Evolutionary conservation across 1,140 invertebrate genomes (phyloP), one percentile per base, ranked within the genome.

Genomic region (Pogonus chalceus): DNA sequence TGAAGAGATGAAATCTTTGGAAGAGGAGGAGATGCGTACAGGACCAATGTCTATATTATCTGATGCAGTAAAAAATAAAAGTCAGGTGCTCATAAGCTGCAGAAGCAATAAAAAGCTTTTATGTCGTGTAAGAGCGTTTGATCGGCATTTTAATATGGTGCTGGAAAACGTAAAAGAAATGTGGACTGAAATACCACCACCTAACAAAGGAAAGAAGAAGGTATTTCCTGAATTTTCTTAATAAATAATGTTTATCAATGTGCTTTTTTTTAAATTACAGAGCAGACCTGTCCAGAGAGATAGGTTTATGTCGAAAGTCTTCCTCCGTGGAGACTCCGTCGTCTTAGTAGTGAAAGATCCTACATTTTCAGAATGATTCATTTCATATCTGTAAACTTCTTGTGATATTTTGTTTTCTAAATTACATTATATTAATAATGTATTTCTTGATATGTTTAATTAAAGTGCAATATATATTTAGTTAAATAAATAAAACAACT

Each of bases 111-210:
- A 97, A 66, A 99, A 99, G 68, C 73, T 99, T 10, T 70, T 99
- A 14, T 96, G 91, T 1, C 80, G 97, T 62, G 95, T 99, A 0
- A 98, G 99, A 69, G 97, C 97, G 3, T 99, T 99, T 74, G 97
- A 99, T 70, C 85, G 96, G 58, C 97, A 99, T 74, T 99, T 94
- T 70, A 99, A 99, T 69, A 99, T 99, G 96, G 96, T 99, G 0
- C 74, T 99, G 58, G 97, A 99, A 76, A 97, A 98, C 74, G 97
- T 99, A 0, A 99, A 98, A 70, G 97, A 99, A 78, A 98, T 99
- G 92, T 99, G 96, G 97, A 98, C 93, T 2, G 97, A 99, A 77
- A 76, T 92, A 20, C 96, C 97, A 2, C 83, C 95, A 60, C 92
- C 91, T 31, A 92, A 92, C 9, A 99, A 99, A 80, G 96, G 96